Base-by-base conservation (phyloP, 2,797 vertebrate species). In the Chrysocyon brachyurus region DNA sequence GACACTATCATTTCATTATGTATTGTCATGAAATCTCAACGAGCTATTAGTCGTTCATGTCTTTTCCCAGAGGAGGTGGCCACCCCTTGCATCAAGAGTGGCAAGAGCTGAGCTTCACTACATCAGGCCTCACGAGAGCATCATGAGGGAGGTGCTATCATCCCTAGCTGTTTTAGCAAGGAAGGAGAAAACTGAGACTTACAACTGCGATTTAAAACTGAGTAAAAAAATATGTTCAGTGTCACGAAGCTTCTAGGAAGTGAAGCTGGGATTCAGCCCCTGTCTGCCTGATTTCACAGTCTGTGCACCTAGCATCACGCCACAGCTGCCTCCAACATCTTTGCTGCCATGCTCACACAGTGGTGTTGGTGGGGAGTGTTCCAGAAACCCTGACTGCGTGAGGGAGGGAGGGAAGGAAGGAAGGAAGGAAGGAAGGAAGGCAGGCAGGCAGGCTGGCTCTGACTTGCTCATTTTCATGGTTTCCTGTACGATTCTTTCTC, bases 41-140 rank as follows among this genome's bases (percentile, higher is more conserved):
- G 3, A 6, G 15, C 57, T 10, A 2, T 40, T 31, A 0, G 1
- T 0, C 17, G 19, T 57, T 54, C 10, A 0, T 6, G 22, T 17
- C 33, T 57, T 12, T 70, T 21, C 36, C 64, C 31, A 49, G 78
- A 46, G 12, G 2, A 0, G 15, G 72, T 24, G 59, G 40, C 78
- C 31, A 2, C 40, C 33, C 33, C 2, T 1, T 6, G 8, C 1
- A 0, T 12, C 31, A 12, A 40, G 7, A 21, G 56, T 64, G 14
- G 56, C 66, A 14, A 57, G 77, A 81, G 54, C 73, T 26, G n/a
- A n/a, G 64, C 46, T 70, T 59, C 17, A 1, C 36, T 19, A 0
- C 0, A 12, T 31, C 12, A n/a, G 5, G 26, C 36, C 70, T 64
- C 33, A 5, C 4, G 16, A 1, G 17, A 26, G n/a, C 73, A 28